phyloP scores from a whole-genome alignment of 2,113 vertebrate species.

The Neotoma lepida region DNA sequence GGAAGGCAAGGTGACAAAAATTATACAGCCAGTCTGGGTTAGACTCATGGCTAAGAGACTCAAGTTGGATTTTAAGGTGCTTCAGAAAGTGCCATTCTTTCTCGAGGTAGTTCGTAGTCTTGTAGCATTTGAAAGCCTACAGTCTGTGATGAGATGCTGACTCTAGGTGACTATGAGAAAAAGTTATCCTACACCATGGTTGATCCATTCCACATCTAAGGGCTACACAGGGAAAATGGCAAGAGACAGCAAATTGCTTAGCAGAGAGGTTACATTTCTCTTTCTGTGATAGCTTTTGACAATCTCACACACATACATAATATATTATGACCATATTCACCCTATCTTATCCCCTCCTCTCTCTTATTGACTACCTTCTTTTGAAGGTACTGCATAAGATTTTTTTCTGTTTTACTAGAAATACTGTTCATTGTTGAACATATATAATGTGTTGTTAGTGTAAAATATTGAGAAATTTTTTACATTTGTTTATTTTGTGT shows the following conservation, averaged over 20 bases:
- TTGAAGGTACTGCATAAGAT: neutral
- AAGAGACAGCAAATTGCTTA: neutral
- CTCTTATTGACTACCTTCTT: too few species aligned
- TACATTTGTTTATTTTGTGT: neutral
- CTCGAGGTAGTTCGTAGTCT: neutral
- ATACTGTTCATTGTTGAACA: neutral
- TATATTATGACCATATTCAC: neutral
- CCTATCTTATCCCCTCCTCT: too few species aligned
- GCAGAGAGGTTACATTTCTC: neutral
- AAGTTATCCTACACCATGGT: neutral
- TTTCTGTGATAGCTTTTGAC: neutral
- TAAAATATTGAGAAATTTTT: neutral
- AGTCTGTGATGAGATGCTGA: neutral
- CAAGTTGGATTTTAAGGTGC: neutral
- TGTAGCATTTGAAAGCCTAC: neutral
- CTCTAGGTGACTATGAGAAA: neutral
- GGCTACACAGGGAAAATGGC: neutral
- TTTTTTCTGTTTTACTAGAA: conserved; percentile 38
- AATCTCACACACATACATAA: neutral
- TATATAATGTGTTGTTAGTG: neutral
- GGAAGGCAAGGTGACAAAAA: neutral
- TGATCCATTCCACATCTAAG: neutral
- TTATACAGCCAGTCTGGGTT: neutral
- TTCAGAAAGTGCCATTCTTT: neutral
- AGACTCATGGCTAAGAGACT: neutral